These are phyloP conservation scores for Aphelenchoides besseyi DNA, from an alignment of 1,140 invertebrate genomes.

Conservation along the genomic window DNA sequence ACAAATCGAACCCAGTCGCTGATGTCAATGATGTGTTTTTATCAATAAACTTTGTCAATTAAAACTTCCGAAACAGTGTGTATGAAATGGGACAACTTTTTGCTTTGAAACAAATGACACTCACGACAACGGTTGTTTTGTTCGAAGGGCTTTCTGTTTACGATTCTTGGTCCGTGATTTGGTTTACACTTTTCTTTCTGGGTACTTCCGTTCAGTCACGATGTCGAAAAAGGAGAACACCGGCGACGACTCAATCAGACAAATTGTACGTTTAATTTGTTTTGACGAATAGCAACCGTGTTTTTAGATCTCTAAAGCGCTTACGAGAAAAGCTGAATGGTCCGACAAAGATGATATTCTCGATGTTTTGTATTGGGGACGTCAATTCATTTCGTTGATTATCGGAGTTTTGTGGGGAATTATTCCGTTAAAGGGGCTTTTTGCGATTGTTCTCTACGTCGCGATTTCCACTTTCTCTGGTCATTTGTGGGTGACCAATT, in stretches of 20 bases:
- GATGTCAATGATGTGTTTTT: not conserved
- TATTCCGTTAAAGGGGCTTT: constrained; percentile 49
- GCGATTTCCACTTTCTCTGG: constrained; percentile 44
- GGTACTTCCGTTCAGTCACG: not conserved
- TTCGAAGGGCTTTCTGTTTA: no score
- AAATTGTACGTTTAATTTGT: not conserved
- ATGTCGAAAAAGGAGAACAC: not conserved
- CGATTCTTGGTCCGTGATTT: not conserved
- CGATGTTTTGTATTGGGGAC: constrained; percentile 59
- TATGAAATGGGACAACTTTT: no score
- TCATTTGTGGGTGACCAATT: constrained; percentile 55
- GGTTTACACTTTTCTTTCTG: not conserved
- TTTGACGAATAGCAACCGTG: no score
- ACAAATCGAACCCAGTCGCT: not conserved
- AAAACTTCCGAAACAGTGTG: no score
- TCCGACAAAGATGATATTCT: constrained; percentile 58
- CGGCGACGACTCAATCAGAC: not conserved
- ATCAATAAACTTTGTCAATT: not conserved
- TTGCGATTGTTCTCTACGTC: constrained; percentile 54
- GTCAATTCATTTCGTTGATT: constrained; percentile 49
- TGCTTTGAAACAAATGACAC: constrained; percentile 1
- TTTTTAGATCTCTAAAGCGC: not conserved
- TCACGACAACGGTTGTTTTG: not conserved
- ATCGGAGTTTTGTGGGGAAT: constrained; percentile 55
- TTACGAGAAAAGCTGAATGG: constrained; percentile 3